A percentile compares a stretch with the other conserved stretches of the same genome.
phyloP scores from a whole-genome alignment of 2,797 vertebrate species.

The Myripristis murdjan region DNA sequence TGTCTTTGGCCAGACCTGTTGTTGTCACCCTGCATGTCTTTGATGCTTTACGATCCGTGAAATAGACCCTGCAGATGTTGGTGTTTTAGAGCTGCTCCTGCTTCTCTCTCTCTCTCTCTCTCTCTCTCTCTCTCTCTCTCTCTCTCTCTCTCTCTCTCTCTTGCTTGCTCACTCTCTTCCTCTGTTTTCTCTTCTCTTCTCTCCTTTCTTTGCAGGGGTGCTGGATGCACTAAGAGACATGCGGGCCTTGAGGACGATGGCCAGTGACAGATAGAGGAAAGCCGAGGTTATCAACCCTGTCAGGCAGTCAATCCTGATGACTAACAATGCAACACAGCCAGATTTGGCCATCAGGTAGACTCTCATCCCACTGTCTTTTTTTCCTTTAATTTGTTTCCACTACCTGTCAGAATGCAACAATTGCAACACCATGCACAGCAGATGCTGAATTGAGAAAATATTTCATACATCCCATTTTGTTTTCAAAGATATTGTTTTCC shows the following conservation, averaged over 20 bases:
- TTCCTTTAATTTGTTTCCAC: conserved; percentile 51
- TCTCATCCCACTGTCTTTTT: conserved; percentile 40
- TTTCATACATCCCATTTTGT: conserved; percentile 23
- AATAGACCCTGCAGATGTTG: conserved; percentile 67
- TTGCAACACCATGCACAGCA: conserved; percentile 6
- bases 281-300: conserved; percentile 60
- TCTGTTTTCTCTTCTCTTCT: neutral
- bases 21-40: conserved; percentile 60
- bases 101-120: neutral
- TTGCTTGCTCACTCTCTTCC: neutral
- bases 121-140: conserved; percentile 18
- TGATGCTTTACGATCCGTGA: conserved; percentile 73
- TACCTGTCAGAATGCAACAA: conserved; percentile 34
- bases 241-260: conserved; percentile 37
- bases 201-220: neutral
- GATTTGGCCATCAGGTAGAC: conserved; percentile 37
- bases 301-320: conserved; percentile 61
- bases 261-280: conserved; percentile 54
- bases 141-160: conserved; percentile 5
- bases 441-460: conserved; percentile 34
- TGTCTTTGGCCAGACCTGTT: conserved; percentile 54
- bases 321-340: conserved; percentile 45
- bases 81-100: conserved; percentile 31
- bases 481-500: neutral
- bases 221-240: conserved; percentile 17